A percentile compares a stretch with the other conserved stretches of the same genome.
These are phyloP conservation scores for Coracias cyanogaster DNA, from an alignment of 2,797 vertebrate genomes.

Conservation along the genomic window DNA sequence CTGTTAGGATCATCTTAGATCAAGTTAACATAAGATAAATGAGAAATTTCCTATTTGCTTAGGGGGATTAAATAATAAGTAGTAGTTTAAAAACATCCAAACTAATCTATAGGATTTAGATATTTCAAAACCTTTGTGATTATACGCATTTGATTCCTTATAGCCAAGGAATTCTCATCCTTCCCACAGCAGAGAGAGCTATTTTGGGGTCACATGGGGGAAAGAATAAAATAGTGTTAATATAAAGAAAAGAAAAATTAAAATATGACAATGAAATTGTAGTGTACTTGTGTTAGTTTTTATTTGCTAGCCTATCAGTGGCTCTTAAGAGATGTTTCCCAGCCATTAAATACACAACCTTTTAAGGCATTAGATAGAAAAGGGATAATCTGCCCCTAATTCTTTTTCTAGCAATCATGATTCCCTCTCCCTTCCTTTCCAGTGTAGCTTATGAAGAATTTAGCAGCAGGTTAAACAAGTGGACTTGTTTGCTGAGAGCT, in stretches of 20 bases:
- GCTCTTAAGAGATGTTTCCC: not conserved
- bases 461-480: not conserved
- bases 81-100: not conserved
- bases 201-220: not conserved
- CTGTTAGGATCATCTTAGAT: not conserved
- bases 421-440: not conserved
- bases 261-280: not conserved
- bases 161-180: not conserved
- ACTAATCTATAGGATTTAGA: not conserved
- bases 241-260: not conserved
- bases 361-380: not conserved
- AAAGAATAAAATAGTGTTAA: not conserved
- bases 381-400: not conserved
- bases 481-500: not conserved
- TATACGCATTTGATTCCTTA: not conserved
- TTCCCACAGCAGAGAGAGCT: not conserved
- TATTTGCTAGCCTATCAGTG: not conserved
- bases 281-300: not conserved
- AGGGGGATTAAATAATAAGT: not conserved
- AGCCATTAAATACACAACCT: not conserved
- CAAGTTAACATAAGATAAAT: not conserved
- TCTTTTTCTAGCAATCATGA: not conserved
- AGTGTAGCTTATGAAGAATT: not conserved
- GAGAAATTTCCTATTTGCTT: not conserved
- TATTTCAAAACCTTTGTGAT: not conserved